These are phyloP conservation scores for Paraescarpia echinospica DNA, from an alignment of 1,140 invertebrate species.

Conservation along the genomic window DNA sequence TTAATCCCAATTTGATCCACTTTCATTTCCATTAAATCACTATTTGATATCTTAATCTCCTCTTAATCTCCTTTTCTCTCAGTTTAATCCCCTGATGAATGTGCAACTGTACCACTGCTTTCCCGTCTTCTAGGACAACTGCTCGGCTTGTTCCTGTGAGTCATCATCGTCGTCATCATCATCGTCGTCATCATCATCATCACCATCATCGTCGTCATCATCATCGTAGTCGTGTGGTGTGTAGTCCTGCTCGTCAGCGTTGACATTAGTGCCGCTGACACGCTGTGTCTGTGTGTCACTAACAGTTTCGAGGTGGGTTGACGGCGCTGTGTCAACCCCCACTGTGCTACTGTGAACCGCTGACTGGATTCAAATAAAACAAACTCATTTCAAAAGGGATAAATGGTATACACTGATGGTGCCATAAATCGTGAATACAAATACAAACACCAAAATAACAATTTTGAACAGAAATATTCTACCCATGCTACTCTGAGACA, in stretches of 20 bases:
- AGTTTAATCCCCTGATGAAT: neutral
- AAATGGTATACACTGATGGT: too few species aligned
- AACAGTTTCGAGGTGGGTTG: neutral
- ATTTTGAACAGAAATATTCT: too few species aligned
- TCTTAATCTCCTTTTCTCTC: neutral
- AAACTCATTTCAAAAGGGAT: neutral
- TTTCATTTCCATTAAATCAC: too few species aligned
- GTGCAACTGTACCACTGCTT: neutral
- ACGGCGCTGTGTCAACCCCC: neutral
- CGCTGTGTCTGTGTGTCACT: neutral
- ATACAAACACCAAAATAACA: too few species aligned
- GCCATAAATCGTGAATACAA: too few species aligned
- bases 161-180: too few species aligned
- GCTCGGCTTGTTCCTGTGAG: neutral
- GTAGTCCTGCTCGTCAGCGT: neutral
- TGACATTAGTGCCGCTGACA: neutral
- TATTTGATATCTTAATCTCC: too few species aligned
- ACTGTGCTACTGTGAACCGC: neutral
- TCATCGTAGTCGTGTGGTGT: too few species aligned
- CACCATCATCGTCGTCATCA: neutral
- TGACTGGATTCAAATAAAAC: neutral
- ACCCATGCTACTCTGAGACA: too few species aligned
- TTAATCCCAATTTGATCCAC: too few species aligned
- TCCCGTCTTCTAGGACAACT: neutral
- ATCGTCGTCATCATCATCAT: too few species aligned